Percentiles rank a stretch among this genome's conserved stretches.
Evolutionary conservation across 2,113 vertebrate species (phyloP).

Genomic region (Cryptomyrus ogoouensis): DNA sequence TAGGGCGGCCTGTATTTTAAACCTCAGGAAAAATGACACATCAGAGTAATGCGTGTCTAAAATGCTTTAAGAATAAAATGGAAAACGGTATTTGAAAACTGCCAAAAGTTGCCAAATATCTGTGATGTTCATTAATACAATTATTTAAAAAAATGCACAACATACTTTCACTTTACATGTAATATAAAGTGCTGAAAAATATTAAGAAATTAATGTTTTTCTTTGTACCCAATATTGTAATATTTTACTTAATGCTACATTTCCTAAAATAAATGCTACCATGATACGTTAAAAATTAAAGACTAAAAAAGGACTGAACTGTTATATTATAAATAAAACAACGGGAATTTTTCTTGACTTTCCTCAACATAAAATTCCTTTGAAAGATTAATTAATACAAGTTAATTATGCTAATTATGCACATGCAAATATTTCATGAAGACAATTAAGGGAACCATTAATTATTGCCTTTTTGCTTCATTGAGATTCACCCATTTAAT

Average conservation of each 20-base stretch:
- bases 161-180: neutral
- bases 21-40: neutral
- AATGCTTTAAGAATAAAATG: neutral
- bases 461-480: constrained; percentile 99
- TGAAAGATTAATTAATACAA: constrained; percentile 99
- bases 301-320: constrained; percentile 82
- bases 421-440: constrained; percentile 99
- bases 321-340: constrained; percentile 92
- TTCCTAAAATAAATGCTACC: constrained; percentile 29
- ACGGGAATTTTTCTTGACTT: neutral
- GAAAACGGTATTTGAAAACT: neutral
- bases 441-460: constrained; percentile 99
- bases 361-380: constrained; percentile 99
- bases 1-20: neutral
- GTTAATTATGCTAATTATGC: constrained; percentile 99
- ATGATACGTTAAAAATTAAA: constrained; percentile 50
- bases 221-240: neutral
- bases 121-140: neutral
- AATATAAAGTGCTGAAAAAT: neutral
- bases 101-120: neutral
- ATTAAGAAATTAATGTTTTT: neutral
- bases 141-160: neutral
- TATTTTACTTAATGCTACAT: constrained; percentile 22
- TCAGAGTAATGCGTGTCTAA: neutral
- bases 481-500: constrained; percentile 94